Evolutionary conservation across 2,113 vertebrate genomes (phyloP).

Genomic region (Apodemus sylvaticus): DNA sequence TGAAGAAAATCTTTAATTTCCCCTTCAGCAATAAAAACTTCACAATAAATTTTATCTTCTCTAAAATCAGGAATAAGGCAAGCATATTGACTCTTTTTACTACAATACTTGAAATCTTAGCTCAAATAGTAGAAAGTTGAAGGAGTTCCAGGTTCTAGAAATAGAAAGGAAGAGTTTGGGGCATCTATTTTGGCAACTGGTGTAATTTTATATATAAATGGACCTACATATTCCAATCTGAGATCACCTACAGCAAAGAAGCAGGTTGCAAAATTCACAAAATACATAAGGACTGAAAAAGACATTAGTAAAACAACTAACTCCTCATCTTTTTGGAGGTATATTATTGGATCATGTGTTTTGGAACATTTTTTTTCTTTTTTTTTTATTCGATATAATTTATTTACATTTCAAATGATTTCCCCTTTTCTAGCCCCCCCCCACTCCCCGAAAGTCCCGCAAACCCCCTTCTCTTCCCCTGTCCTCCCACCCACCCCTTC

Average conservation of each 20-base stretch:
- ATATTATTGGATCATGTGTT: not conserved
- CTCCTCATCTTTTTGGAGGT: not conserved
- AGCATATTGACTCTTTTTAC: not conserved
- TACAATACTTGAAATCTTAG: not conserved
- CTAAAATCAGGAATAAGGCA: not conserved
- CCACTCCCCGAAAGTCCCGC: no score
- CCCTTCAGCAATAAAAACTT: not conserved
- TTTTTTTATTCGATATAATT: no score
- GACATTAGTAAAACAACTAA: not conserved
- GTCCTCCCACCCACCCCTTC: no score
- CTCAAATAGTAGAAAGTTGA: not conserved
- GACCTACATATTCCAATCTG: not conserved
- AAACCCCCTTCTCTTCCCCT: no score
- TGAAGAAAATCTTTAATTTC: not conserved
- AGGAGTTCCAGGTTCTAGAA: not conserved
- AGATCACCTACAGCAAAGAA: not conserved
- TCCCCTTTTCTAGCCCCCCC: no score
- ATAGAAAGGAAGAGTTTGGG: not conserved
- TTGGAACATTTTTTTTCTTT: no score
- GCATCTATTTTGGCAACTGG: not conserved
- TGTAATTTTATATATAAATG: not conserved
- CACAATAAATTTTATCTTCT: not conserved
- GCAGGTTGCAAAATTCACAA: not conserved
- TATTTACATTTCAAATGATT: no score
- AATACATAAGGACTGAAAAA: not conserved